Base-by-base conservation (phyloP, 2,797 vertebrate species). In the Nannoperca australis region DNA sequence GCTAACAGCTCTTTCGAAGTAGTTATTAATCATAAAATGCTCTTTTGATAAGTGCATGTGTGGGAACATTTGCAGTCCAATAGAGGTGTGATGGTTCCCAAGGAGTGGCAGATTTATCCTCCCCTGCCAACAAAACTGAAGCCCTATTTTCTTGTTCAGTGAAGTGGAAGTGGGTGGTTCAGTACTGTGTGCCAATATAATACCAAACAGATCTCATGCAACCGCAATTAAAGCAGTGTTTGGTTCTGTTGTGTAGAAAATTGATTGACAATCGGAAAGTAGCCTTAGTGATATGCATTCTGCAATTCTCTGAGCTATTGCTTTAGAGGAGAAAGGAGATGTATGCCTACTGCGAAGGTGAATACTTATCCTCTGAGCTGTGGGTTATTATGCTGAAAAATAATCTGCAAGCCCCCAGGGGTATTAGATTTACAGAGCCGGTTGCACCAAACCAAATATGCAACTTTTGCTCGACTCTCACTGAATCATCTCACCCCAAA, bases 161-260 rank as follows among this genome's bases (percentile, higher is more conserved):
- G 91, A 84, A 89, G 85, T 89, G 91, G 83, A 92, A 85, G 88
- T 84, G 86, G 88, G 78, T 74, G 90, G 85, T 87, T 91, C 79
- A 87, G 88, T 67, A 3, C 82, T 84, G 89, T 89, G 91, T 91
- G 86, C 89, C 90, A 89, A 72, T 81, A 81, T 84, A 87, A 88
- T 88, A 85, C 82, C 81, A 89, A 88, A 81, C 84, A 85, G 71
- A 87, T 91, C 89, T 86, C 81, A 82, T 71, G 75, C 87, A 90
- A 93, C 93, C 42, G 75, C 89, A 92, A 93, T 94, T 92, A 92
- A 84, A 90, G 77, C 73, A 54, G 74, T 78, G 78, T 88, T 87
- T 84, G 78, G 78, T 80, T 88, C 81, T 83, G 75, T 70, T 86
- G 84, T 79, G 85, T 84, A 83, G 84, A 87, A 85, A 84, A 88